phyloP scores from a whole-genome alignment of 1,140 invertebrate genomes.

The Nephila pilipes region DNA sequence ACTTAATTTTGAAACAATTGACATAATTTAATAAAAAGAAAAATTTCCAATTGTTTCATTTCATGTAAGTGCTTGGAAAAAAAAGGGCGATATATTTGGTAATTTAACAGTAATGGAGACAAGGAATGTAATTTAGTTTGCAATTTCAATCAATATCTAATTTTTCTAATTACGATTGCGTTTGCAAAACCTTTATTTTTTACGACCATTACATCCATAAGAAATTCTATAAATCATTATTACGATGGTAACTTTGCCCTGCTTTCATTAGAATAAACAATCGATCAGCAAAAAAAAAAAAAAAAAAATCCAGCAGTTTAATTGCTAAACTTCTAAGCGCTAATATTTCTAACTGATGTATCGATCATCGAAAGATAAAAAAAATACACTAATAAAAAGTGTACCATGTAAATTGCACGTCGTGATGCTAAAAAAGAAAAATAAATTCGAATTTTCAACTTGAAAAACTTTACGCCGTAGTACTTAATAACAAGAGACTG shows the following conservation, averaged over 20 bases:
- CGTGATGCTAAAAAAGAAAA: constrained; percentile 2
- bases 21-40: too few relatives aligned
- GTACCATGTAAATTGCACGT: constrained; percentile 1
- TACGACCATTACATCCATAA: background rate
- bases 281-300: background rate
- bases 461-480: constrained; percentile 17
- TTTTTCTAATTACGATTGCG: background rate
- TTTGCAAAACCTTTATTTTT: background rate
- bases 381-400: background rate
- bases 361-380: background rate
- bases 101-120: background rate
- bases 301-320: background rate
- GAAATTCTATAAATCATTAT: constrained; percentile 12
- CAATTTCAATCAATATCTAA: constrained; percentile 5
- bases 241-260: background rate
- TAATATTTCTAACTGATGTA: constrained; percentile 35
- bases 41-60: too few relatives aligned
- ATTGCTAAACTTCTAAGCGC: constrained; percentile 6
- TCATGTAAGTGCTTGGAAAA: too few relatives aligned
- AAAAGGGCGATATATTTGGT: too few relatives aligned
- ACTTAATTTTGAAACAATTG: too few relatives aligned
- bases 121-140: background rate
- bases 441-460: constrained; percentile 12
- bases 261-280: constrained; percentile 1
- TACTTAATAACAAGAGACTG: constrained; percentile 35